phyloP scores from a whole-genome alignment of 1,140 invertebrate species.

The Gonatopus flavifemur region DNA sequence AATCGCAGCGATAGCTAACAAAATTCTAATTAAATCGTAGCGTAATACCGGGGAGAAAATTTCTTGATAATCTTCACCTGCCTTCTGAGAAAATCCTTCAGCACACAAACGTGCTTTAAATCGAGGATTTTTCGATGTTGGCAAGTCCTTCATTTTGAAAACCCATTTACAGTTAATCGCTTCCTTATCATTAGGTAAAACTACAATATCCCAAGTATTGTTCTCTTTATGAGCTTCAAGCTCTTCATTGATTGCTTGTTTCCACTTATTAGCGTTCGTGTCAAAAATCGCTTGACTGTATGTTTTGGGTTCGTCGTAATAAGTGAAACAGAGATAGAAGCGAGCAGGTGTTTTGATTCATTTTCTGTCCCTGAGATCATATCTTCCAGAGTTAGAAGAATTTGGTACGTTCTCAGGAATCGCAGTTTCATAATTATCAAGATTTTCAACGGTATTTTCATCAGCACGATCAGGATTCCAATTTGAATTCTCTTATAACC shows the following conservation, averaged over 20 bases:
- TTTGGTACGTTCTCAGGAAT: no score
- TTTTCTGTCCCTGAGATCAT: no score
- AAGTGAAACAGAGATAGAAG: no score
- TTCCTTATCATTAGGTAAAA: conserved; percentile 31
- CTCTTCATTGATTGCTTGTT: conserved; percentile 42
- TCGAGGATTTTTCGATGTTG: conserved; percentile 1
- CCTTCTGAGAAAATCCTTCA: conserved; percentile 27
- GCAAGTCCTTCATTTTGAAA: conserved; percentile 16
- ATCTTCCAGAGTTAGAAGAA: no score
- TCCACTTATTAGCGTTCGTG: no score
- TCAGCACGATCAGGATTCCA: no score
- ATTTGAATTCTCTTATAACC: no score
- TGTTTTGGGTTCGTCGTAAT: no score
- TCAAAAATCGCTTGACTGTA: no score
- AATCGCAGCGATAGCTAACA: conserved; percentile 29
- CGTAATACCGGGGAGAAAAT: conserved; percentile 27
- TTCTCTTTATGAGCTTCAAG: conserved; percentile 37
- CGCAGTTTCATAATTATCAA: no score
- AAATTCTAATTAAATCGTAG: conserved; percentile 12
- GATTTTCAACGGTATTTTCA: no score
- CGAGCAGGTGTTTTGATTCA: no score
- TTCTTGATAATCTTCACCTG: conserved; percentile 32
- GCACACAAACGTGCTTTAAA: conserved; percentile 25
- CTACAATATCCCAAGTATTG: conserved; percentile 39
- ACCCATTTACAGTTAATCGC: conserved; percentile 38